Conservation (phyloP, 2,888 invertebrate species). For the Salticus scenicus region DNA sequence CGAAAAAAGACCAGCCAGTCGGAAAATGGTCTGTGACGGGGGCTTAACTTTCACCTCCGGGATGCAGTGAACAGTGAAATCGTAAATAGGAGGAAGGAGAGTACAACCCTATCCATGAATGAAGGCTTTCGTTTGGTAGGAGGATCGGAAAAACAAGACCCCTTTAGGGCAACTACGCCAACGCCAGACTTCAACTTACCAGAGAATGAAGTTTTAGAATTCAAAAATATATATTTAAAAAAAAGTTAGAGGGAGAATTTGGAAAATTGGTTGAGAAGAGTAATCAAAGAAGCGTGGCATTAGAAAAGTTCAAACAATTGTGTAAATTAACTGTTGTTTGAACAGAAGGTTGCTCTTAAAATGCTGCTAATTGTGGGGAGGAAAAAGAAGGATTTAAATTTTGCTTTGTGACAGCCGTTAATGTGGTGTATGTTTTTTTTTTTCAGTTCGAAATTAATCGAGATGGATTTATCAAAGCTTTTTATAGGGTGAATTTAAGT, state of each 20-base stretch:
- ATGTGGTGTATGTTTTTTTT: too few species aligned
- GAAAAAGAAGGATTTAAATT: too few species aligned
- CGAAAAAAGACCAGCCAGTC: slow-evolving; percentile 29
- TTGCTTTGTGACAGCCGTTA: too few species aligned
- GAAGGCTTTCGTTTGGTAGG: neutral
- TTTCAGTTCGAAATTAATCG: too few species aligned
- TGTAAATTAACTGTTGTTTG: slow-evolving; percentile 2
- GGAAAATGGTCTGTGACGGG: slow-evolving; percentile 51
- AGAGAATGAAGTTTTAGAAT: neutral
- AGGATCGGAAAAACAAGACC: neutral
- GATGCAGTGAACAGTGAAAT: slow-evolving; percentile 24
- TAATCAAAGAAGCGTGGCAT: slow-evolving; percentile 5
- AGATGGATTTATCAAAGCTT: too few species aligned
- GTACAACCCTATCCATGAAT: neutral
- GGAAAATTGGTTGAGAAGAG: neutral
- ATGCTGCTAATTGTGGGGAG: neutral
- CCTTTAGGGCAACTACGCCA: neutral
- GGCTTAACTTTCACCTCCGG: slow-evolving; percentile 41
- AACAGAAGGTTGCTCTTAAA: neutral
- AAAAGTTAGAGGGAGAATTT: neutral
- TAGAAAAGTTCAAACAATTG: neutral
- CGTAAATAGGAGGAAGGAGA: slow-evolving; percentile 2
- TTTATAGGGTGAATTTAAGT: too few species aligned
- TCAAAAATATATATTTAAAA: neutral
- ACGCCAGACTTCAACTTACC: neutral